Base-by-base conservation (phyloP, 2,888 invertebrate species). In the Cephonodes hylas region DNA sequence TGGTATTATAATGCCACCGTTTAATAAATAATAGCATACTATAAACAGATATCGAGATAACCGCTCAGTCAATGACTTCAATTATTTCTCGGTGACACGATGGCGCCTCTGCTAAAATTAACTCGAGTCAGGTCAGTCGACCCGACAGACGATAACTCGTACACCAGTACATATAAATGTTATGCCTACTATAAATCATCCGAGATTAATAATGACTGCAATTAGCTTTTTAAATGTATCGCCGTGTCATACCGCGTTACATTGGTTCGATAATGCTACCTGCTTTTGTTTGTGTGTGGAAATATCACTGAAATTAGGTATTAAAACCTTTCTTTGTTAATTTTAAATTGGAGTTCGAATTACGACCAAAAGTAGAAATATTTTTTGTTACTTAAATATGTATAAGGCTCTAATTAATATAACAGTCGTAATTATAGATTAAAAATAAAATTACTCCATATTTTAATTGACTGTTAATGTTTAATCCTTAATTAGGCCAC, bases 91-190 rank as follows among this genome's bases (percentile, higher is more conserved):
- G 71, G 68, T 69, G 65, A 61, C 66, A 59, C 56, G 59, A 69
- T 72, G 73, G 71, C 69, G 76, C 70, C 75, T 66, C 67, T 68
- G 81, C 83, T 84, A 88, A 84, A 83, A 81, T 84, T 86, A 85
- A 80, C 83, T 80, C 71, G 67, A 72, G 71, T 70, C 71, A 70
- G 81, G 82, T 84, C 82, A 77, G 46, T 65, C 60, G 42, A 69
- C 67, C 64, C 64, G 60, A 59, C 42, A 34, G 61, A 61, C 61
- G 61, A 10, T 34, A 34, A 61, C 61, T 44, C 23, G 18, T 59
- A 23, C 23, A 20, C 23, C 23, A 42, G 13, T 23, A 46, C 8
- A 42, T 25, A 44, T 42, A n/a, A n/a, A 38, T 38, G 38, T 42
- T 48, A 31, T 59, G 31, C 44, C 44, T 45, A 59, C 27, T 59